Evolutionary conservation across 2,888 invertebrate species (phyloP).

Genomic region (Parnassius apollo): DNA sequence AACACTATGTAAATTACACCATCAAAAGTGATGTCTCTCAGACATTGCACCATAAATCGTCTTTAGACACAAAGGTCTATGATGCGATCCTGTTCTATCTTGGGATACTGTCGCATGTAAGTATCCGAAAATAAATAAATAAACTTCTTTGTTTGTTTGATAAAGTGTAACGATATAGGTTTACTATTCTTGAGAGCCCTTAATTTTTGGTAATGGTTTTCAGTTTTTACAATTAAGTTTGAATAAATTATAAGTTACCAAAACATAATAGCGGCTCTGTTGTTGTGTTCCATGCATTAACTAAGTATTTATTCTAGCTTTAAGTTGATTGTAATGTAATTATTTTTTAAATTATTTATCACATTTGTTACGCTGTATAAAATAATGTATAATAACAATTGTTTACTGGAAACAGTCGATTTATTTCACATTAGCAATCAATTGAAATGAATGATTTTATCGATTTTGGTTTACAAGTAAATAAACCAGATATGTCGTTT

Average conservation of each 20-base stretch:
- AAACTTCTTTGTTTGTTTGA: slow-evolving; percentile 1
- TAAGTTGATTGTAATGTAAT: slow-evolving; percentile 38
- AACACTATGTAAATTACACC: too few species aligned
- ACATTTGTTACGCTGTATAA: not conserved
- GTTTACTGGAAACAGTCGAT: too few species aligned
- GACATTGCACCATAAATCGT: too few species aligned
- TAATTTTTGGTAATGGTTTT: slow-evolving; percentile 8
- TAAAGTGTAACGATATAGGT: not conserved
- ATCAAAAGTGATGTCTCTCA: too few species aligned
- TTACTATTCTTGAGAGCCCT: not conserved
- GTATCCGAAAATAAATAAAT: too few species aligned
- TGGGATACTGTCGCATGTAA: not conserved
- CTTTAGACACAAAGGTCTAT: too few species aligned
- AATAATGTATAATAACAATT: not conserved
- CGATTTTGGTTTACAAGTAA: too few species aligned
- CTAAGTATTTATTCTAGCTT: slow-evolving; percentile 70
- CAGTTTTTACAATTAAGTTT: not conserved
- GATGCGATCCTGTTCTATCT: too few species aligned
- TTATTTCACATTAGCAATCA: too few species aligned
- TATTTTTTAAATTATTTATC: slow-evolving; percentile 28
- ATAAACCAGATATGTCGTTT: too few species aligned
- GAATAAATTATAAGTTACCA: slow-evolving; percentile 42
- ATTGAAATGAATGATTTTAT: too few species aligned
- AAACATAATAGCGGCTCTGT: slow-evolving; percentile 37
- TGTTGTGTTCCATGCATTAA: slow-evolving; percentile 54